Evolutionary conservation across 2,113 vertebrate species (phyloP).

Genomic region (Oreamnos americanus): DNA sequence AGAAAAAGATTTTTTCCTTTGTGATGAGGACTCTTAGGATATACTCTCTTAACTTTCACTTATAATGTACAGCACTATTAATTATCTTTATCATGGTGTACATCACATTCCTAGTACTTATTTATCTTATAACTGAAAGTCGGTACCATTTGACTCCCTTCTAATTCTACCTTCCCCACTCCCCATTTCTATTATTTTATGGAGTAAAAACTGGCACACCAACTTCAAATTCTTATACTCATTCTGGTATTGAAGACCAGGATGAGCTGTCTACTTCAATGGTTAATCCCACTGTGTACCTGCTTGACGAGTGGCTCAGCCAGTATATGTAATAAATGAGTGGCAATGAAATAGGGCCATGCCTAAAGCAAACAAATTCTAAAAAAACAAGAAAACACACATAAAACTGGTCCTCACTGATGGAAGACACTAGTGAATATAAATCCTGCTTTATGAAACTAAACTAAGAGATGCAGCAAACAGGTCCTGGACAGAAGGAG

Average conservation of each 20-base stretch:
- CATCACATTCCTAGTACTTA: no score
- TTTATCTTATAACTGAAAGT: not conserved
- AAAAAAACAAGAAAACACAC: not conserved
- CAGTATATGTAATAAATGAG: not conserved
- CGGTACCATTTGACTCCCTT: not conserved
- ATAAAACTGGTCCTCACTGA: not conserved
- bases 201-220: not conserved
- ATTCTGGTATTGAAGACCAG: not conserved
- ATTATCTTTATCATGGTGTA: not conserved
- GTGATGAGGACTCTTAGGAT: not conserved
- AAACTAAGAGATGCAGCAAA: not conserved
- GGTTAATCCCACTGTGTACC: not conserved
- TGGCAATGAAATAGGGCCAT: not conserved
- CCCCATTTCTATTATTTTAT: not conserved
- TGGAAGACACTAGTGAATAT: not conserved
- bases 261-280: not conserved
- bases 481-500: not conserved
- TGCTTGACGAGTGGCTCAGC: not conserved
- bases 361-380: not conserved
- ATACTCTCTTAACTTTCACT: not conserved
- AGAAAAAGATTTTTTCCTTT: not conserved
- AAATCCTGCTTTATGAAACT: not conserved
- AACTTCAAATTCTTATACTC: not conserved
- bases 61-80: not conserved
- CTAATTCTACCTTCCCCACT: not conserved